Evolutionary conservation across 2,888 invertebrate species (phyloP), one percentile per base, ranked within the genome.

Genomic region (Tethea ocularis): DNA sequence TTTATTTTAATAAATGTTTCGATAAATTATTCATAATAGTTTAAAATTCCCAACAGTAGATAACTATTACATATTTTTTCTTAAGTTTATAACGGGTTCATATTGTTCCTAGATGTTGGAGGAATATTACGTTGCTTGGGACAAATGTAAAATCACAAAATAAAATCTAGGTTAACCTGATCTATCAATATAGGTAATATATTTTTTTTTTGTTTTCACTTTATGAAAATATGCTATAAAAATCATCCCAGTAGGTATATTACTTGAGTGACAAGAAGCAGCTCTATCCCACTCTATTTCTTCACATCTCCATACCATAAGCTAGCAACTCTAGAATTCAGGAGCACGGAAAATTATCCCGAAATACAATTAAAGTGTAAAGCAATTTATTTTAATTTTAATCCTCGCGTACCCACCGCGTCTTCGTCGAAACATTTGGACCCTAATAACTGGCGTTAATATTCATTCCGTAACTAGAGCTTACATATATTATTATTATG

Each of bases 341-440:
- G 89, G 86, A 87, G 88, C 88, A 85, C 84, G 91, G 91, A 91
- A 93, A 93, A 93, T 93, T 91, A 91, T 90, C 76, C 85, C 84
- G 82, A 89, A 93, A 93, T 90, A 91, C 89, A 91, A 93, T 93
- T 92, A 91, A 88, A 91, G 82, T 87, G 87, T 89, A 86, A 91
- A 85, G 86, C 84, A 89, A 91, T 91, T 92, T 88, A 86, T 91
- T 89, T 90, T 88, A 90, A 91, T 91, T 91, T 91, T 89, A 91
- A 90, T 87, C 89, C 81, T 68, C 78, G 77, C 83, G 67, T 61
- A 66, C 72, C 65, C 79, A 78, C 78, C 73, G 73, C 79, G 74
- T 81, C 81, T 78, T 75, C 77, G 69, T 70, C 68, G 78, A 69
- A 66, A 74, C 78, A 77, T 77, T 82, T 73, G 71, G 72, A 72